phyloP scores from a whole-genome alignment of 2,113 vertebrate species.

The Tenrec ecaudatus region DNA sequence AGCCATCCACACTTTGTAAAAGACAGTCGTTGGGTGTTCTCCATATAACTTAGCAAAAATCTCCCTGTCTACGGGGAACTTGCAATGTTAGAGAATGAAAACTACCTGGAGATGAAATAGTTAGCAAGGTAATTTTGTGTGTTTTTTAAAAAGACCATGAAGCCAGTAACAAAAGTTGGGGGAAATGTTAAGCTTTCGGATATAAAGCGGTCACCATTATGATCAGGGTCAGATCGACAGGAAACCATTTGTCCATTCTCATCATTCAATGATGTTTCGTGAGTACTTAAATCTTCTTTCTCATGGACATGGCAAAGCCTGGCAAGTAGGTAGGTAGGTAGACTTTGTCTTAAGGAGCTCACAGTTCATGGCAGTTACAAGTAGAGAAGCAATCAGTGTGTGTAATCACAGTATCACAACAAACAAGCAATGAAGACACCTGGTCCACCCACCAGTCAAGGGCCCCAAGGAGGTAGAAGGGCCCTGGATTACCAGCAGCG shows the following conservation, averaged over 20 bases:
- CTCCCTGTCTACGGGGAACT: constrained; percentile 21
- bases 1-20: not conserved
- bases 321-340: not conserved
- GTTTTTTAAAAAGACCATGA: too few relatives aligned
- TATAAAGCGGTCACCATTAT: too few relatives aligned
- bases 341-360: not conserved
- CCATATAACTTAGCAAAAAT: constrained; percentile 18
- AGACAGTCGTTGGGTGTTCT: not conserved
- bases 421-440: not conserved
- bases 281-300: not conserved
- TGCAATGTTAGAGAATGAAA: not conserved
- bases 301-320: not conserved
- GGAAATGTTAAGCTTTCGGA: not conserved
- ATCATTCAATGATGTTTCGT: not conserved
- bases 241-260: not conserved
- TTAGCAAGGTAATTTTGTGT: too few relatives aligned
- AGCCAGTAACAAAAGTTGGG: too few relatives aligned
- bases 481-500: not conserved
- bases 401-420: too few relatives aligned
- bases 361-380: not conserved
- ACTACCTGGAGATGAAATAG: not conserved
- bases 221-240: not conserved
- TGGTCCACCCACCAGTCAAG: not conserved
- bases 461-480: not conserved
- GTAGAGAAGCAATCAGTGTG: not conserved